Conservation (phyloP, 1,140 invertebrate species). For the Capitella teleta region DNA sequence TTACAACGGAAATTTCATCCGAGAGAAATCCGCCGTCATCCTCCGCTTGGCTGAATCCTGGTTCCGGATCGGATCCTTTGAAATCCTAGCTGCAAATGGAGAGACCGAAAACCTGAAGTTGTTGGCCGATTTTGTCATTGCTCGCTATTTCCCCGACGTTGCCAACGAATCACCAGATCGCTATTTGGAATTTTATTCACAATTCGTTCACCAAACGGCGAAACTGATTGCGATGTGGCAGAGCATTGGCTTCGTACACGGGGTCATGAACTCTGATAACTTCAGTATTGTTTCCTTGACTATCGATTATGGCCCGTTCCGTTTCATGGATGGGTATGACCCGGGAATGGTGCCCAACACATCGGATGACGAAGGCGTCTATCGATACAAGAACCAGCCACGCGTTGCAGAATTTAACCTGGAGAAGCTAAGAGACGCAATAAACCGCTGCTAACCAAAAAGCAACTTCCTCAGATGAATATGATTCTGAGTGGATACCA, state of each 20-base stretch:
- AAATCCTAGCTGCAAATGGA: slow-evolving; percentile 47
- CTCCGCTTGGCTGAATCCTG: slow-evolving; percentile 49
- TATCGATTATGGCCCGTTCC: slow-evolving; percentile 58
- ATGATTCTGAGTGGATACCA: slow-evolving; percentile 20
- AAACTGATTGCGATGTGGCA: slow-evolving; percentile 48
- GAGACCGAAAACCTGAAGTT: slow-evolving; percentile 44
- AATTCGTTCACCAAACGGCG: slow-evolving; percentile 37
- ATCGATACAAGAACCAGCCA: slow-evolving; percentile 44
- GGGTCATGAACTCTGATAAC: slow-evolving; percentile 59
- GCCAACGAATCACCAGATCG: slow-evolving; percentile 14
- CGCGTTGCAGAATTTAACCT: slow-evolving; percentile 53
- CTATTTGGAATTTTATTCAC: slow-evolving; percentile 32
- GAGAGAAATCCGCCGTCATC: slow-evolving; percentile 49
- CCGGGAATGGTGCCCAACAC: slow-evolving; percentile 51
- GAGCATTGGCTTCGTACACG: slow-evolving; percentile 55
- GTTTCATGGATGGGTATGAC: slow-evolving; percentile 55
- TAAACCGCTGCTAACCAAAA: slow-evolving; percentile 42
- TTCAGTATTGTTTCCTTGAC: slow-evolving; percentile 56
- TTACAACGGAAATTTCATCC: slow-evolving; percentile 49
- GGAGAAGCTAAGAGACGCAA: slow-evolving; percentile 47
- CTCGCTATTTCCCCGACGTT: slow-evolving; percentile 23
- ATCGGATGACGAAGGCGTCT: slow-evolving; percentile 52
- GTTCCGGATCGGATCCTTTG: slow-evolving; percentile 55
- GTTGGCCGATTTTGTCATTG: slow-evolving; percentile 49
- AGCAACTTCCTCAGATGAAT: slow-evolving; percentile 13